phyloP scores from a whole-genome alignment of 2,888 invertebrate species.

The Arrhopalites spinosus region DNA sequence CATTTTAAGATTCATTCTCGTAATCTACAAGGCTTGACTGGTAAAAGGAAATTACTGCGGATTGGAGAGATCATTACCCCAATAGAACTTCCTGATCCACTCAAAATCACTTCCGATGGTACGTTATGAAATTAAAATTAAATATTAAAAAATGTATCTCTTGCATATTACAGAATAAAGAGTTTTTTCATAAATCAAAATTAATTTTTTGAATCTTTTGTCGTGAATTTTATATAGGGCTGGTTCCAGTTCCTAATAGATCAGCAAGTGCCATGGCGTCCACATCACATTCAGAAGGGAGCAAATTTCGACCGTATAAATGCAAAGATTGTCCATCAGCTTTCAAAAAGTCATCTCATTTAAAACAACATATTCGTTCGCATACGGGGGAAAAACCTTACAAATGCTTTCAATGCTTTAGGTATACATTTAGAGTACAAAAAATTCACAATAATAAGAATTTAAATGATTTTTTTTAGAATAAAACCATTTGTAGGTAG shows the following conservation, averaged over 20 bases:
- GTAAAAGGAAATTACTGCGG: conserved; percentile 49
- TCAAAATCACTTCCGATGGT: conserved; percentile 54
- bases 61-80: conserved; percentile 44
- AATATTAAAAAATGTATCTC: background rate
- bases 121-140: background rate
- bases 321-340: conserved; percentile 61
- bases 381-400: conserved; percentile 63
- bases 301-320: conserved; percentile 62
- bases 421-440: conserved; percentile 45
- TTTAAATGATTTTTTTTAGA: too few relatives aligned
- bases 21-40: conserved; percentile 38
- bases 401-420: conserved; percentile 59
- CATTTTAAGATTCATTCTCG: conserved; percentile 49
- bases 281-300: conserved; percentile 44
- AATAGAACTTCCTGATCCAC: conserved; percentile 50
- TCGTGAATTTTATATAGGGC: conserved; percentile 16
- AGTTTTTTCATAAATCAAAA: background rate
- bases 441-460: too few relatives aligned
- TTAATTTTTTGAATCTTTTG: background rate
- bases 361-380: conserved; percentile 63
- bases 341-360: conserved; percentile 65
- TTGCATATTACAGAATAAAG: too few relatives aligned
- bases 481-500: too few relatives aligned
- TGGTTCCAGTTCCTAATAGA: conserved; percentile 46
- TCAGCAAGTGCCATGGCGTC: conserved; percentile 30